Evolutionary conservation across 2,797 vertebrate species (phyloP).

Genomic region (Gobio occitaniae): DNA sequence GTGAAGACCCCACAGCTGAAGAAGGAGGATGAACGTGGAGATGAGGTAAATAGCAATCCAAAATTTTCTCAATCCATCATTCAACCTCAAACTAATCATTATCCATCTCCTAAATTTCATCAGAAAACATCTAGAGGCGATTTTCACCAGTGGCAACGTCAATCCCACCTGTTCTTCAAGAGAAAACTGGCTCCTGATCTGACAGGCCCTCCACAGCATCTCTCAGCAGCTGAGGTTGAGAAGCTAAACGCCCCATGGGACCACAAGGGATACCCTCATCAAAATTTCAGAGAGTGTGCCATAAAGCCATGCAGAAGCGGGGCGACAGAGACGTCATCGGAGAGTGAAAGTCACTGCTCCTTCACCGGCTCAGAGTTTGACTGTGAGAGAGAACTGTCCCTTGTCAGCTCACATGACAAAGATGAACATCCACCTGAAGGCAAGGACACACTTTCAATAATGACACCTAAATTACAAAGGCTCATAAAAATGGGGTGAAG

Average conservation of each 20-base stretch:
- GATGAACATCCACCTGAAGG: constrained; percentile 46
- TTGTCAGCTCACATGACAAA: constrained; percentile 48
- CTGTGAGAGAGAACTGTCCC: constrained; percentile 58
- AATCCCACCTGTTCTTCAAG: constrained; percentile 38
- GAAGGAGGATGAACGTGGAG: constrained; percentile 48
- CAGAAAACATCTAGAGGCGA: constrained; percentile 4
- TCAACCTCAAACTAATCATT: background rate
- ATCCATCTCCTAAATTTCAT: constrained; percentile 4
- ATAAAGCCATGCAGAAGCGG: background rate
- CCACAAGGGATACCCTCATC: constrained; percentile 4
- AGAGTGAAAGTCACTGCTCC: constrained; percentile 70
- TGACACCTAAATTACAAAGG: background rate
- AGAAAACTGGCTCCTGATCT: constrained; percentile 54
- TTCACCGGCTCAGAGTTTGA: constrained; percentile 71
- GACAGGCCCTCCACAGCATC: constrained; percentile 65
- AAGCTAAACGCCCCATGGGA: constrained; percentile 66
- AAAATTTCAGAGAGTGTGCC: constrained; percentile 17
- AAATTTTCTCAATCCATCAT: background rate
- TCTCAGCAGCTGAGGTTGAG: constrained; percentile 75
- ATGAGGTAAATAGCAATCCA: background rate
- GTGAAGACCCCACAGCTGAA: constrained; percentile 59
- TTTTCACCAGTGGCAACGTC: constrained; percentile 31
- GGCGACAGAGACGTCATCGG: constrained; percentile 61
- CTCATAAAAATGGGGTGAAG: background rate
- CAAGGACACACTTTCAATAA: background rate